Evolutionary conservation across 2,113 vertebrate species (phyloP), one percentile per base, ranked within the genome.

Genomic region (Dryoscopus gambensis): DNA sequence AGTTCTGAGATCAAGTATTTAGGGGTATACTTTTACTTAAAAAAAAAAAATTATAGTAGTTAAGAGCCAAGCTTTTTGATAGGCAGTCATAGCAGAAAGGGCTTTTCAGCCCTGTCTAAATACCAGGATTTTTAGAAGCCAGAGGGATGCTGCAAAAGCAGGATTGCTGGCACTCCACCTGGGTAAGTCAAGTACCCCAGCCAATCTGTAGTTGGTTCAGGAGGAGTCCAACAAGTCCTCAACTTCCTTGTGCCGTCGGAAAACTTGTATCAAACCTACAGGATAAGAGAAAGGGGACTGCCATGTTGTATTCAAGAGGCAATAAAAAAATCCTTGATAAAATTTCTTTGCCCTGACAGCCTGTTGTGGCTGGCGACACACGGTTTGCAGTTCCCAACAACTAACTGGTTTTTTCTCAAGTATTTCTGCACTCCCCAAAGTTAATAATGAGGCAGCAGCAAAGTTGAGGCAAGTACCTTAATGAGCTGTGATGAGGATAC

Each of bases 141-240:
- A 44, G 5, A 39, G 28, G 11, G 50, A 6, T 64, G 28, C 24
- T 74, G 44, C 53, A 42, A 1, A 30, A 63, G 22, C 16, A 60
- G 39, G 23, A 14, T 1, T 67, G 46, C n/a, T 55, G 63, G 0
- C 4, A 0, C 12, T 27, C 4, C 16, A 6, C 0, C 0, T 30
- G 53, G 24, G 7, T 49, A 12, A 37, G 10, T 40, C 1, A 0
- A 35, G 24, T 35, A 10, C 21, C 44, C 27, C 21, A 78, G 3
- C 30, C 33, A 30, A 5, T 16, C 15, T 74, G 59, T 49, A 44
- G 7, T 2, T 46, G 55, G 9, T 55, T 50, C 16, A 62, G 60
- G 35, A 65, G 15, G 35, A 5, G 11, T 56, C 78, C 35, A 31
- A 0, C 31, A 44, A 31, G 2, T 31, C 28, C 22, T 59, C 16